phyloP scores from a whole-genome alignment of 1,140 invertebrate species.

The Leptonema lineaticorne region DNA sequence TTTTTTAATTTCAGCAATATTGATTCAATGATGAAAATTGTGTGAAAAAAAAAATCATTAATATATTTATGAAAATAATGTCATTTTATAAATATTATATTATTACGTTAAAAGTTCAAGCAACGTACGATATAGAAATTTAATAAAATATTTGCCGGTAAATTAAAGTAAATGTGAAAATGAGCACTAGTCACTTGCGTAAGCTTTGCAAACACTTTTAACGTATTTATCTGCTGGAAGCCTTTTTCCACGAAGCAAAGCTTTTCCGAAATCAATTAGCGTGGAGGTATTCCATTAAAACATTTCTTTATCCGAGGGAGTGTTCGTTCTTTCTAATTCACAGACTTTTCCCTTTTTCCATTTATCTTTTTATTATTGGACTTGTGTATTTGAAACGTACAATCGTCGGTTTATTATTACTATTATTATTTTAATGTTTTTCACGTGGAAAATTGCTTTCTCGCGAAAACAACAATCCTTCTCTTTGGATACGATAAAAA shows the following conservation, averaged over 20 bases:
- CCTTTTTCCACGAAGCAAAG: conserved; percentile 4
- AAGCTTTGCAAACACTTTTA: conserved; percentile 19
- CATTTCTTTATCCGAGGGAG: conserved; percentile 10
- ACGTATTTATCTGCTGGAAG: conserved; percentile 8
- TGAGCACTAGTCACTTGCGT: background rate
- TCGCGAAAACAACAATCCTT: background rate
- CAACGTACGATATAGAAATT: too few species aligned
- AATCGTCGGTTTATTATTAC: background rate
- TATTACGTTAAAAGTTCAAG: too few species aligned
- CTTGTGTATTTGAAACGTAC: background rate
- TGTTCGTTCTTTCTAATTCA: background rate
- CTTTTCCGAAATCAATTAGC: conserved; percentile 15
- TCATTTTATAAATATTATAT: too few species aligned
- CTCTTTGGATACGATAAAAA: background rate
- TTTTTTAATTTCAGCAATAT: too few species aligned
- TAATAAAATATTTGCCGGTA: too few species aligned
- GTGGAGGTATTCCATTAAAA: conserved; percentile 14
- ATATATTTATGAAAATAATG: too few species aligned
- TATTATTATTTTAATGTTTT: background rate
- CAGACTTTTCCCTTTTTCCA: background rate
- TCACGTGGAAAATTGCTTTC: background rate
- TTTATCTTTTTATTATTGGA: background rate
- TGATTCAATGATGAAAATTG: too few species aligned
- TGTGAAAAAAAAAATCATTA: too few species aligned
- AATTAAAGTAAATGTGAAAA: background rate